Evolutionary conservation across 2,888 invertebrate species (phyloP), one percentile per base, ranked within the genome.

Genomic region (Metopia argyrocephala): DNA sequence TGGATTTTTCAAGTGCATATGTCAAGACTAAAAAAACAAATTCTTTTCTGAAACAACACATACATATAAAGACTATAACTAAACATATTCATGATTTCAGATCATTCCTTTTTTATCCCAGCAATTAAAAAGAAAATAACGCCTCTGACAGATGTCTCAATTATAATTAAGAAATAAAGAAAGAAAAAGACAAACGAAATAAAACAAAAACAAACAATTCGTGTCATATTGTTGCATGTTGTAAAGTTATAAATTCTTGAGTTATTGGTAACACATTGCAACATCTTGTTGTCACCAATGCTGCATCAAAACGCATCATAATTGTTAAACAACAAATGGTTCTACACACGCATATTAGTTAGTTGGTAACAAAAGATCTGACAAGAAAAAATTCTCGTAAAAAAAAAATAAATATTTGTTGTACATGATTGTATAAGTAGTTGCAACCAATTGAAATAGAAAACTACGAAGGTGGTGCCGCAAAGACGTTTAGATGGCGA

Each of bases 61-160:
- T n/a, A n/a, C n/a, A n/a, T n/a, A n/a, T n/a, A n/a, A n/a, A n/a
- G n/a, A n/a, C n/a, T n/a, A n/a, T n/a, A n/a, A n/a, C n/a, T n/a
- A n/a, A n/a, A n/a, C n/a, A n/a, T n/a, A n/a, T n/a, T n/a, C n/a
- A n/a, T n/a, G n/a, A n/a, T n/a, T n/a, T n/a, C n/a, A n/a, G n/a
- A n/a, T 38, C 38, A 38, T 38, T 31, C 12, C 9, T 31, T 12
- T 31, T 38, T 38, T 9, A 38, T 15, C 12, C 3, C 15, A 12
- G 38, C 9, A 38, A 15, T 12, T 4, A 9, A 59, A 9, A 25
- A 69, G 57, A 23, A 7, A 48, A 9, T 21, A 21, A 45, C 27
- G 25, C n/a, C 56, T 27, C 56, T 56, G 27, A 61, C 61, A 61
- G 61, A 61, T 46, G 61, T 25, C 45, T 25, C 5, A 61, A 45